These are phyloP conservation scores for Limenitis arthemis DNA, from an alignment of 2,888 invertebrate genomes.

Conservation along the genomic window DNA sequence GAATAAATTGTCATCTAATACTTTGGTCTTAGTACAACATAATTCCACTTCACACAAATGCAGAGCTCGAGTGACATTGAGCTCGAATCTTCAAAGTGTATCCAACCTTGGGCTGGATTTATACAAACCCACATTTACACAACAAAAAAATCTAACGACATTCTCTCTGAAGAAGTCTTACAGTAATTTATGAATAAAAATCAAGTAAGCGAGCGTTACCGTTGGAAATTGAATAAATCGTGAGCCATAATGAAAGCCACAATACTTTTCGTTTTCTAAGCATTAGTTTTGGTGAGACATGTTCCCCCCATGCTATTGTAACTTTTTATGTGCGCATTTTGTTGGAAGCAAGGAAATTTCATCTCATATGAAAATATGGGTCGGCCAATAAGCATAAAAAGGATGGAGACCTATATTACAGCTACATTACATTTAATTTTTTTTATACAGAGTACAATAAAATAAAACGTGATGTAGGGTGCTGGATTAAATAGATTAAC, in stretches of 20 bases:
- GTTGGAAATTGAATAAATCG: slow-evolving; percentile 8
- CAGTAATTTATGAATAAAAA: slow-evolving; percentile 10
- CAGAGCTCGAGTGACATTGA: slow-evolving; percentile 38
- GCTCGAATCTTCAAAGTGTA: slow-evolving; percentile 29
- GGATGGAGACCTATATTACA: neutral
- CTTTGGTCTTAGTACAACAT: slow-evolving; percentile 25
- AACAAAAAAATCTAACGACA: slow-evolving; percentile 5
- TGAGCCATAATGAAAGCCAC: slow-evolving; percentile 1
- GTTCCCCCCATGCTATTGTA: slow-evolving; percentile 33
- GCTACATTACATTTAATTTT: too few species aligned
- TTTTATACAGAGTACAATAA: too few species aligned
- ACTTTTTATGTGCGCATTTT: too few species aligned
- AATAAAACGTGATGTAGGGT: too few species aligned
- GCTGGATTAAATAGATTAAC: neutral
- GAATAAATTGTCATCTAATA: slow-evolving; percentile 28
- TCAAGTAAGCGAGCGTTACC: slow-evolving; percentile 4
- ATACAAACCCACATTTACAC: slow-evolving; percentile 30
- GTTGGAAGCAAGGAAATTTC: too few species aligned
- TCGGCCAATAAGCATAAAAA: slow-evolving; percentile 25
- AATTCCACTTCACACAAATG: slow-evolving; percentile 33
- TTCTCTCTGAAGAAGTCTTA: slow-evolving; percentile 2
- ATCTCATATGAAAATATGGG: too few species aligned
- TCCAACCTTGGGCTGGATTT: slow-evolving; percentile 45
- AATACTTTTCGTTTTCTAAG: neutral
- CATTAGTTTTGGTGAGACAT: slow-evolving; percentile 5